Evolutionary conservation across 2,888 invertebrate species (phyloP), one percentile per base, ranked within the genome.

Genomic region (Euspilapteryx auroguttella): DNA sequence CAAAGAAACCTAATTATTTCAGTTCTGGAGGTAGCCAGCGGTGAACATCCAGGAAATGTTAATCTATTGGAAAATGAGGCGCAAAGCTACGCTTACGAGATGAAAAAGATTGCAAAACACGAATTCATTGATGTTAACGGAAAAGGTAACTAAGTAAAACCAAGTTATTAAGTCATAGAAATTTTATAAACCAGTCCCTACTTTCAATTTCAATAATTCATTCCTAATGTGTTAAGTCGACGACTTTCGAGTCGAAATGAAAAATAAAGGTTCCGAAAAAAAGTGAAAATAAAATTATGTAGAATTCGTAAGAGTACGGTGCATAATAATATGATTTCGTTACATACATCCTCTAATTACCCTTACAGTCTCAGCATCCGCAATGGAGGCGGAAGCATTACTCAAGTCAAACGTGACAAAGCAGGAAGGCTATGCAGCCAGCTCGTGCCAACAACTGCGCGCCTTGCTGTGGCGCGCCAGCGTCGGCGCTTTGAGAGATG

Each of bases 21-120:
- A 83, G 82, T 80, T 25, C 44, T 86, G 32, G 86, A 86, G 56
- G 77, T 85, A 20, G 80, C 84, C 26, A 81, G 79, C 31, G 71
- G 68, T 2, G 77, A 80, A 34, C 68, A 79, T 25, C 49, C 52
- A 5, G 75, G 69, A 0, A 65, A 80, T 35, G 44, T 77, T 12
- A 44, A 58, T 4, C 41, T 52, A 22, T 42, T 79, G 32, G 63
- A 71, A 44, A 45, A 40, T 3, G 69, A 69, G 45, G 61, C 69
- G 2, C 53, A 47, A 38, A 61, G 49, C 21, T 73, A 65, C 33
- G 56, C 69, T 2, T 44, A 51, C 21, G 69, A 71, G 48, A 61
- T 75, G 61, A 57, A 49, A 31, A 64, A 55, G 34, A 61, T 65
- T n/a, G 59, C 56, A 0, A 57, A 45, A 15, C 5, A 5, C 5